A percentile compares a stretch with the other conserved stretches of the same genome.
phyloP scores from a whole-genome alignment of 2,113 vertebrate species.

The Cygnus atratus region DNA sequence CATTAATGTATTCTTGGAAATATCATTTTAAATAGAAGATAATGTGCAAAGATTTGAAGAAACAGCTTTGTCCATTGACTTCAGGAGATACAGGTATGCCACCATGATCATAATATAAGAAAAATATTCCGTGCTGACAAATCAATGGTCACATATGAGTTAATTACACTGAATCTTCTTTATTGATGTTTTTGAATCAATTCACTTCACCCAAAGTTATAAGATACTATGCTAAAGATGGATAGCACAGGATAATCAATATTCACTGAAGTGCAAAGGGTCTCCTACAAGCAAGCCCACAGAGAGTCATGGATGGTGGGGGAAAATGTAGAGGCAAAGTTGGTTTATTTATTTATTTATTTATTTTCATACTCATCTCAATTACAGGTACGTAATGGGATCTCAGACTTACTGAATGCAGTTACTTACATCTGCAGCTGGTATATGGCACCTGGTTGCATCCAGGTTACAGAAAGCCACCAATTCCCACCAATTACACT shows the following conservation, averaged over 20 bases:
- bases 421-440: neutral
- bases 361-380: neutral
- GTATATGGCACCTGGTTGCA: too few relatives aligned
- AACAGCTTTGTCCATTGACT: neutral
- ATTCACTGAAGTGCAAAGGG: neutral
- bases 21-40: neutral
- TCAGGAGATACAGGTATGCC: neutral
- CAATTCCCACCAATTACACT: neutral
- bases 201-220: neutral
- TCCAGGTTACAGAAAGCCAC: neutral
- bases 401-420: neutral
- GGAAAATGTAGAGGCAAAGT: neutral
- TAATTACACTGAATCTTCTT: neutral
- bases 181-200: neutral
- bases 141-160: neutral
- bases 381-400: neutral
- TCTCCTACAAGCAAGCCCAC: neutral
- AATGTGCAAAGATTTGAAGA: neutral
- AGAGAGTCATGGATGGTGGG: neutral
- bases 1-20: neutral
- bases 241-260: neutral
- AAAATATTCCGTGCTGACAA: neutral
- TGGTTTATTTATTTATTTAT: neutral
- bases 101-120: neutral
- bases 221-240: neutral